A percentile compares a stretch with the other conserved stretches of the same genome.
Evolutionary conservation across 2,888 invertebrate genomes (phyloP).

Genomic region (Lottia gigantea): DNA sequence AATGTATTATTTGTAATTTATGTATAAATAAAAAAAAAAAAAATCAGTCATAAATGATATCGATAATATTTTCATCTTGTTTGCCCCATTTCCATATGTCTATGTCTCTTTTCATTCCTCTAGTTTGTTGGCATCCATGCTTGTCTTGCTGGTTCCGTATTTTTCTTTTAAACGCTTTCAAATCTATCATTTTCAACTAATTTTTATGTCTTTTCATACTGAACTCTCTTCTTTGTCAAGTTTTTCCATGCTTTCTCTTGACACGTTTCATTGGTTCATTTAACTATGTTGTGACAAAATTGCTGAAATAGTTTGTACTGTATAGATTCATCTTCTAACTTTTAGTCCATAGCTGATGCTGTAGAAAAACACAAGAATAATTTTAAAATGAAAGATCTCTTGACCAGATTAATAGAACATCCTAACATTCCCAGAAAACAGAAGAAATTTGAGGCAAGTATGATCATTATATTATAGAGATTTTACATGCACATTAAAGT

Average conservation of each 20-base stretch:
- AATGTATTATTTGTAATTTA: too few species aligned
- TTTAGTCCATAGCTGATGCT: constrained; percentile 74
- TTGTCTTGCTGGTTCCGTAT: too few species aligned
- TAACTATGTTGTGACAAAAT: too few species aligned
- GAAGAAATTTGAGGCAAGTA: constrained; percentile 76
- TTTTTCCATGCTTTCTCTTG: too few species aligned
- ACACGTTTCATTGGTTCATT: too few species aligned
- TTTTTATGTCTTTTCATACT: too few species aligned
- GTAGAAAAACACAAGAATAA: constrained; percentile 74
- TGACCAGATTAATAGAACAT: constrained; percentile 77
- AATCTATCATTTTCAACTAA: too few species aligned
- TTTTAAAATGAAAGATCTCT: constrained; percentile 73
- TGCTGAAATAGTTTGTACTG: too few species aligned
- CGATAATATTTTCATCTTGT: neutral
- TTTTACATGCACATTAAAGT: too few species aligned
- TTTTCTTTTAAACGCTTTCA: neutral
- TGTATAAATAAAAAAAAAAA: too few species aligned
- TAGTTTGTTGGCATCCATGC: too few species aligned
- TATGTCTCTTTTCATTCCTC: neutral
- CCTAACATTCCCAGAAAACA: constrained; percentile 89
- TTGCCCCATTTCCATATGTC: neutral
- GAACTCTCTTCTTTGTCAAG: too few species aligned
- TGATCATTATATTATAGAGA: neutral
- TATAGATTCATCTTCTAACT: neutral
- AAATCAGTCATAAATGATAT: neutral